These are phyloP conservation scores for Planococcus citri DNA, from an alignment of 1,140 invertebrate species.

Conservation along the genomic window DNA sequence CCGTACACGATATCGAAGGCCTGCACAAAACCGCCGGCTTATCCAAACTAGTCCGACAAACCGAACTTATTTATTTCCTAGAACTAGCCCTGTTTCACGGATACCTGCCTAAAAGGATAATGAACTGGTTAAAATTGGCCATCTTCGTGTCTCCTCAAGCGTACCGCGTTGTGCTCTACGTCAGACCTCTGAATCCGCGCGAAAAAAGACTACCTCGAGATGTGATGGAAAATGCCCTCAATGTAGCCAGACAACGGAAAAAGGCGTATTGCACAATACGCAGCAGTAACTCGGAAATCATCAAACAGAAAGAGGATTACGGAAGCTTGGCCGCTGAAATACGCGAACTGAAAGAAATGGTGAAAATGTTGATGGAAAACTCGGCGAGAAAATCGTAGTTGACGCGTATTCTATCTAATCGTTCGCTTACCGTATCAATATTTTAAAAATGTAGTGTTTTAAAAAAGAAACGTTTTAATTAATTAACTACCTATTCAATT, in stretches of 20 bases:
- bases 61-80: conserved; percentile 60
- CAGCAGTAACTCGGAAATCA: background rate
- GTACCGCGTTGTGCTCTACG: conserved; percentile 59
- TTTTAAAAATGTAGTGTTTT: background rate
- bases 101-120: conserved; percentile 50
- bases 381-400: background rate
- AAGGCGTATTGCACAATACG: background rate
- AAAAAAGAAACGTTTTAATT: background rate
- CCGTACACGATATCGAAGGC: conserved; percentile 65
- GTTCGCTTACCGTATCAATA: background rate
- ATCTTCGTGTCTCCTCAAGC: conserved; percentile 61
- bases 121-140: conserved; percentile 56
- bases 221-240: conserved; percentile 57
- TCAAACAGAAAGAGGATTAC: background rate
- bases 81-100: conserved; percentile 55
- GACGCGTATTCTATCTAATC: background rate
- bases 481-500: background rate
- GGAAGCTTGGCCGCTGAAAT: background rate
- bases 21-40: conserved; percentile 61
- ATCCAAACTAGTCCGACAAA: conserved; percentile 61
- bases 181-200: conserved; percentile 63
- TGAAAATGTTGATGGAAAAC: background rate
- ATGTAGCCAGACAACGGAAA: conserved; percentile 48
- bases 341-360: background rate
- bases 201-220: conserved; percentile 63